phyloP scores from a whole-genome alignment of 1,140 invertebrate species.

The Brachionus rotundiformis region DNA sequence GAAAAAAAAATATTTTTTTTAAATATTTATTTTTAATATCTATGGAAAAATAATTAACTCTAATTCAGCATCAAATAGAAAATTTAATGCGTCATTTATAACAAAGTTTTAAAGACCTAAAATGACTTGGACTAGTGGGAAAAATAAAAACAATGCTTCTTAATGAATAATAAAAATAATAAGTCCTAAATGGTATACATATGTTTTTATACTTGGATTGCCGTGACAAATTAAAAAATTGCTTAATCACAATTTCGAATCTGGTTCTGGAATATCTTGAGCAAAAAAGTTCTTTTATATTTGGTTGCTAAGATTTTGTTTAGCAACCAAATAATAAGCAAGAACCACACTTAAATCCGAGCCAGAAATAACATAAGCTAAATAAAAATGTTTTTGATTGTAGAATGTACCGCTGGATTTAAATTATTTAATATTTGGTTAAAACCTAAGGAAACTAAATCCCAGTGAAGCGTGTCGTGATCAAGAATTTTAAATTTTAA shows the following conservation, averaged over 20 bases:
- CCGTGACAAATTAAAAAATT: constrained; percentile 8
- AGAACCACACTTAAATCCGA: not conserved
- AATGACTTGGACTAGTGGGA: not conserved
- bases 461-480: not conserved
- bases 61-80: not conserved
- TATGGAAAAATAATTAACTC: not conserved
- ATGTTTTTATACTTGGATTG: not conserved
- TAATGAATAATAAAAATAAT: not conserved
- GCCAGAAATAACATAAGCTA: not conserved
- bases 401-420: not conserved
- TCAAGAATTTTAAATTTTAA: not conserved
- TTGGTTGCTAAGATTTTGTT: not conserved
- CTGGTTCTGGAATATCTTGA: constrained; percentile 24
- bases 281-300: not conserved
- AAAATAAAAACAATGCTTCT: not conserved
- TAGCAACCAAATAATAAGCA: not conserved
- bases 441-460: not conserved
- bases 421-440: not conserved
- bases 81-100: not conserved
- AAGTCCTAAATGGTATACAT: not conserved
- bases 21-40: not conserved
- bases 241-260: constrained; percentile 24
- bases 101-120: not conserved
- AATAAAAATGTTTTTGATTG: not conserved
- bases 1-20: not conserved